Percentiles rank a stretch among this genome's conserved stretches.
phyloP scores from a whole-genome alignment of 2,797 vertebrate species.

The Neopelma chrysocephalum region DNA sequence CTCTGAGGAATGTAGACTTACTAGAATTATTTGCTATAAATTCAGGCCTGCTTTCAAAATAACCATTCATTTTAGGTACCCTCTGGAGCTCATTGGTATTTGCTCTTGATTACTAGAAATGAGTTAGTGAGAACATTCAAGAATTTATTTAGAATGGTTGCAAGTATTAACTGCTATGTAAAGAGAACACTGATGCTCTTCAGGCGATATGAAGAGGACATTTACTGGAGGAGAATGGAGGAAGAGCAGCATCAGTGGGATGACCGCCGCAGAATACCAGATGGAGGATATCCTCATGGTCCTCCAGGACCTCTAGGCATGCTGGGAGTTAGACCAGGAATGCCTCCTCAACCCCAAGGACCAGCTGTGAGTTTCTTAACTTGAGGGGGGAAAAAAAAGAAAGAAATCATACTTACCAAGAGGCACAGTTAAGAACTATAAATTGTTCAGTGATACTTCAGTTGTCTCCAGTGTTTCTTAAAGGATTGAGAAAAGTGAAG shows the following conservation, averaged over 20 bases:
- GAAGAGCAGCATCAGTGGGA: conserved; percentile 76
- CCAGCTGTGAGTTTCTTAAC: conserved; percentile 82
- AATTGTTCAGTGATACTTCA: not conserved
- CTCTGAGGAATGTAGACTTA: not conserved
- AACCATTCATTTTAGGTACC: not conserved
- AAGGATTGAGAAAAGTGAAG: not conserved
- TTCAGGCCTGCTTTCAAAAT: not conserved
- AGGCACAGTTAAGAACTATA: not conserved
- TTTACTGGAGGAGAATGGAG: conserved; percentile 97
- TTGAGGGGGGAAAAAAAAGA: not conserved
- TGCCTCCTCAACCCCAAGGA: conserved; percentile 92
- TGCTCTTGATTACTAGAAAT: not conserved
- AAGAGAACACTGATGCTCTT: not conserved
- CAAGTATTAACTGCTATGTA: not conserved
- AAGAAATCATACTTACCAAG: not conserved
- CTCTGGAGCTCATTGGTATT: not conserved
- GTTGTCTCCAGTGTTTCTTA: not conserved
- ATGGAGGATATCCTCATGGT: conserved; percentile 91
- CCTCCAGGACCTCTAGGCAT: conserved; percentile 91
- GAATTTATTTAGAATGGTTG: not conserved
- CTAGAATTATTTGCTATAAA: not conserved
- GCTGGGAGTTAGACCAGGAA: conserved; percentile 91
- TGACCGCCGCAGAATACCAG: not conserved
- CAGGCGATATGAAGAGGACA: conserved; percentile 95
- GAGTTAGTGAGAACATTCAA: not conserved